These are phyloP conservation scores for Symphodus melops DNA, from an alignment of 2,113 vertebrate species.

Conservation along the genomic window DNA sequence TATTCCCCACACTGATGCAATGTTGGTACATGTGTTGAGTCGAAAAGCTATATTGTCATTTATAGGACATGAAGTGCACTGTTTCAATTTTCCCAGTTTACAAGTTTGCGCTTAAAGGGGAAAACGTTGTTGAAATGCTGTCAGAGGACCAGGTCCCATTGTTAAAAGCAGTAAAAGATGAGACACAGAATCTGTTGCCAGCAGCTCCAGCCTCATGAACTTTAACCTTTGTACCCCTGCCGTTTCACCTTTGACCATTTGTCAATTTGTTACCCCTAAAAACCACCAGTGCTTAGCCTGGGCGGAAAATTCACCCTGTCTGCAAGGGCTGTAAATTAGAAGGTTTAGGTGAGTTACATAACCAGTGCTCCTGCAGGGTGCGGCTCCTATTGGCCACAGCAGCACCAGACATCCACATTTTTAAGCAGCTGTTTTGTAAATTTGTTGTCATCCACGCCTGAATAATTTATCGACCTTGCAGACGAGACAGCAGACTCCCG, in stretches of 20 bases:
- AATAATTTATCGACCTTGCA: constrained; percentile 80
- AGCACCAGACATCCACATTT: constrained; percentile 27
- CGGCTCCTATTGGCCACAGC: constrained; percentile 19
- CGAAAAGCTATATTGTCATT: constrained; percentile 88
- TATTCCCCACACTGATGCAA: constrained; percentile 76
- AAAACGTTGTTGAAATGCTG: constrained; percentile 90
- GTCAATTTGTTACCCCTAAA: constrained; percentile 72
- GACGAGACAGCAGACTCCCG: constrained; percentile 88
- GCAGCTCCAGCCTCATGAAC: constrained; percentile 86
- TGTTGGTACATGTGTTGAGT: constrained; percentile 91
- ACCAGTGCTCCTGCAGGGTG: constrained; percentile 3
- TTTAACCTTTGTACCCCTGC: constrained; percentile 64
- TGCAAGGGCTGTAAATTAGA: constrained; percentile 58
- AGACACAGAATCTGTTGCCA: constrained; percentile 83
- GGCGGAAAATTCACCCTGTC: constrained; percentile 51
- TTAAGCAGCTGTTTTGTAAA: constrained; percentile 42
- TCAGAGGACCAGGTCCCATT: constrained; percentile 84
- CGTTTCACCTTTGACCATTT: constrained; percentile 66
- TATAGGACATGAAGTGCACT: constrained; percentile 97
- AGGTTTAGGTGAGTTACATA: constrained; percentile 14
- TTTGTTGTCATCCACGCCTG: constrained; percentile 30
- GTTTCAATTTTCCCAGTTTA: constrained; percentile 99
- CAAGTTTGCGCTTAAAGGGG: constrained; percentile 93
- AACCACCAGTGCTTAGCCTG: constrained; percentile 87
- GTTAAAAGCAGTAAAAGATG: constrained; percentile 84